Evolutionary conservation across 2,113 vertebrate species (phyloP).

Genomic region (Odontesthes bonariensis): DNA sequence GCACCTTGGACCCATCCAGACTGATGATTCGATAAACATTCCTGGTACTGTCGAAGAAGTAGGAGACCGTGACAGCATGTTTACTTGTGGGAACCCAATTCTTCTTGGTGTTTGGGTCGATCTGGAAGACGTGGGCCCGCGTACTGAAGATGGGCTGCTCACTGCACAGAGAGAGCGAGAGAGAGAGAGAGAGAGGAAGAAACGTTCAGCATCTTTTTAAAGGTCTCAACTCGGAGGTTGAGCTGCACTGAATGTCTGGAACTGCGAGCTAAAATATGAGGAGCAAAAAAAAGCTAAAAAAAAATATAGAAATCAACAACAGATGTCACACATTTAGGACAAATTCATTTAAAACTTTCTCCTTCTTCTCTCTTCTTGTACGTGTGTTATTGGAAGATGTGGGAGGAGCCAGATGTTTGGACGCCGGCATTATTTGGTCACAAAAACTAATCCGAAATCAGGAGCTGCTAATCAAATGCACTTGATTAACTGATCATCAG

Average conservation of each 20-base stretch:
- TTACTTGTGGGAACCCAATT: slow-evolving; percentile 98
- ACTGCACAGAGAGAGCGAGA: slow-evolving; percentile 71
- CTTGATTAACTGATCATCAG: too few relatives aligned
- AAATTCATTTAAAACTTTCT: not conserved
- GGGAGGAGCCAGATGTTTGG: not conserved
- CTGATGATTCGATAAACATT: slow-evolving; percentile 99
- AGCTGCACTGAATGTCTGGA: not conserved
- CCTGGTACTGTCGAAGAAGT: slow-evolving; percentile 97
- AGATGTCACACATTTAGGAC: not conserved
- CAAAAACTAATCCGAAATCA: too few relatives aligned
- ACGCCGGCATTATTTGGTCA: not conserved
- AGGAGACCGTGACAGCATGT: slow-evolving; percentile 96
- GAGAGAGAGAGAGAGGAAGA: not conserved
- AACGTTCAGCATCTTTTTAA: not conserved
- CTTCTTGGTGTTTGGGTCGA: slow-evolving; percentile 98
- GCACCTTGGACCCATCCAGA: slow-evolving; percentile 94
- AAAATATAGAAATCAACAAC: not conserved
- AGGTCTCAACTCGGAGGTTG: not conserved
- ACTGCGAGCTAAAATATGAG: not conserved
- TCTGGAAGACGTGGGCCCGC: slow-evolving; percentile 98
- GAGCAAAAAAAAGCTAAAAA: not conserved
- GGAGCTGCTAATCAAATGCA: too few relatives aligned
- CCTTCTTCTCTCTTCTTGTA: too few relatives aligned
- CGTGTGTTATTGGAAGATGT: not conserved
- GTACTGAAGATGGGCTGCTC: slow-evolving; percentile 99